These are phyloP conservation scores for Hyaena hyaena DNA, from an alignment of 2,113 vertebrate genomes.

Conservation along the genomic window DNA sequence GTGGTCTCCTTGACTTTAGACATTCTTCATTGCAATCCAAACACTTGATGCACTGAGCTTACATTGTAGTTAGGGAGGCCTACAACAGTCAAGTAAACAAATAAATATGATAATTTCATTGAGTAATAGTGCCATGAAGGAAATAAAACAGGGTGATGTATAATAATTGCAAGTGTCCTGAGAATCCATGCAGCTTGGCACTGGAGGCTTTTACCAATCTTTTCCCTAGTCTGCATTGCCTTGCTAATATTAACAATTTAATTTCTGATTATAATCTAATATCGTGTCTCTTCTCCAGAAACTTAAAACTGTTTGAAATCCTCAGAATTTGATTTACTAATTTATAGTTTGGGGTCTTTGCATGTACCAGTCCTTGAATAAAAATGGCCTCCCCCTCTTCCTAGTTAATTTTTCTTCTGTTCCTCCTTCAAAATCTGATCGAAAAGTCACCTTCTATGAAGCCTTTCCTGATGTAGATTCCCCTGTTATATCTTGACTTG, in stretches of 20 bases:
- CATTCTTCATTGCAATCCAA: neutral
- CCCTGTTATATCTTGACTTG: neutral
- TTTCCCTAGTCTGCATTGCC: neutral
- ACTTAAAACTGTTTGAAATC: neutral
- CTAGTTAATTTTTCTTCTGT: conserved; percentile 2
- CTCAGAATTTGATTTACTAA: neutral
- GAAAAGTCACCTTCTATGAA: neutral
- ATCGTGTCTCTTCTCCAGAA: neutral
- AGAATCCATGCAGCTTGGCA: neutral
- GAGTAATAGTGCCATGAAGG: neutral
- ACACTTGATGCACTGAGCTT: neutral
- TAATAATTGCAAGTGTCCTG: neutral
- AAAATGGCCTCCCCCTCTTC: neutral
- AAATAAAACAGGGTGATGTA: neutral
- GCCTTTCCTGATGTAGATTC: neutral
- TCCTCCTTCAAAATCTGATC: conserved; percentile 47
- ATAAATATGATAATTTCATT: neutral
- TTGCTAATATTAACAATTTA: neutral
- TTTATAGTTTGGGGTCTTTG: neutral
- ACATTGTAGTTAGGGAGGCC: neutral
- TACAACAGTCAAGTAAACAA: neutral
- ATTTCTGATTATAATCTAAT: neutral
- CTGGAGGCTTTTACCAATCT: neutral
- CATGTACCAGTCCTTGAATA: neutral
- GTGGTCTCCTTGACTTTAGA: neutral